Base-by-base conservation (phyloP, 2,888 invertebrate species). In the Lithophane semibrunnea region DNA sequence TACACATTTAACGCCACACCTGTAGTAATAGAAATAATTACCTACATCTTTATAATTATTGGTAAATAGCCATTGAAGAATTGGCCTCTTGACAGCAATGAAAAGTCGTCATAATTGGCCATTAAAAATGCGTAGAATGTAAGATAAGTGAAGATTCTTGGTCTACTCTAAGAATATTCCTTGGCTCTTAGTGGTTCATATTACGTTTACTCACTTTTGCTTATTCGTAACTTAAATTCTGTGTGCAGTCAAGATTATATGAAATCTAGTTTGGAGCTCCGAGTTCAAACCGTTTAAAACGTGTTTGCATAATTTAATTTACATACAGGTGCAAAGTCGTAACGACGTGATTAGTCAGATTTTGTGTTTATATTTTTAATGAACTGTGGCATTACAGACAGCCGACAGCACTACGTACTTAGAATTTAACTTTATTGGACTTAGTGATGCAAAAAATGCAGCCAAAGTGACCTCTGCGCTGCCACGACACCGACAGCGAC, bases 221-320 rank as follows among this genome's bases (percentile, higher is more conserved):
- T 47, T 47, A 47, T 29, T 47, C 18, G 13, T 5, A n/a, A 49
- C 47, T 74, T n/a, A n/a, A 7, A 24, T 52, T 52, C 16, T 37
- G 44, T 75, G 44, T 52, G 56, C 56, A 56, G 29, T 24, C 56
- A 47, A 56, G 47, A 71, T 44, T 47, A 58, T 7, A 52, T 44
- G 1, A 24, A 65, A 65, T 75, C 44, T 52, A 47, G 64, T 81
- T 81, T 58, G 49, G 52, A n/a, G 52, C 8, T 65, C 16, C 7
- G 29, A 44, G 44, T 74, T 65, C 75, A 74, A 63, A 81, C 24
- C 52, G 56, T 67, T 77, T 67, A 63, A 56, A 76, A 54, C n/a
- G 9, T 56, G 56, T 82, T 82, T 58, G 63, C 61, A 82, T 82
- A 82, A 77, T 79, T 63, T 44, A 79, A 79, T 79, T 79, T 44